These are phyloP conservation scores for Peromyscus maniculatus DNA, from an alignment of 2,113 vertebrate genomes.

Conservation along the genomic window DNA sequence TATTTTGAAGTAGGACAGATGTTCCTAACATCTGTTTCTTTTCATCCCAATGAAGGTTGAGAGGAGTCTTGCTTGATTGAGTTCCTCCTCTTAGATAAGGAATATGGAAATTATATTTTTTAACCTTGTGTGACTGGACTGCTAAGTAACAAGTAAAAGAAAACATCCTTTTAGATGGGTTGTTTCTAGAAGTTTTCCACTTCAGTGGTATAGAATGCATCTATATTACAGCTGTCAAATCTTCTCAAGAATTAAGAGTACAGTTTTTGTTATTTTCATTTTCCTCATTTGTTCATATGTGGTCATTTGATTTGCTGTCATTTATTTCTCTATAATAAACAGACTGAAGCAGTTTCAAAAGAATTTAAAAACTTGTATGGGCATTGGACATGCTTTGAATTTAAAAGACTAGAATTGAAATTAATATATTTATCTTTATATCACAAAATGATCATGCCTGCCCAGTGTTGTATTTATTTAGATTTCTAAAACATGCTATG, in stretches of 20 bases:
- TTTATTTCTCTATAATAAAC: conserved; percentile 50
- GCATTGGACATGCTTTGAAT: conserved; percentile 17
- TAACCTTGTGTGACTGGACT: conserved; percentile 76
- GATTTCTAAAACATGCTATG: conserved; percentile 32
- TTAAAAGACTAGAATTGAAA: conserved; percentile 56
- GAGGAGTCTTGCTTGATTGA: conserved; percentile 79
- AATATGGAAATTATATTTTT: conserved; percentile 79
- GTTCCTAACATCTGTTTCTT: conserved; percentile 81
- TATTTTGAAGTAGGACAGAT: conserved; percentile 79
- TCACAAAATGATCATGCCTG: background rate
- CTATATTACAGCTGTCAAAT: conserved; percentile 57
- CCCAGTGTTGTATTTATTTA: conserved; percentile 24
- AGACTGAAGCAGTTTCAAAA: conserved; percentile 44
- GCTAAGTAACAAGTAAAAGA: conserved; percentile 65
- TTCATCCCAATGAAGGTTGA: conserved; percentile 68
- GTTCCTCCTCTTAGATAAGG: conserved; percentile 76
- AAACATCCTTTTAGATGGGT: conserved; percentile 63
- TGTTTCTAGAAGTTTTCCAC: conserved; percentile 64
- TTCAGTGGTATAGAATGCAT: conserved; percentile 63
- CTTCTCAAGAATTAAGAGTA: conserved; percentile 66
- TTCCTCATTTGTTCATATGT: conserved; percentile 62
- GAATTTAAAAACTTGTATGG: conserved; percentile 25
- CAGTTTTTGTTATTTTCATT: conserved; percentile 52
- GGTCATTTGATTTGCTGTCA: conserved; percentile 61
- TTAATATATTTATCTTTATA: conserved; percentile 56